Evolutionary conservation across 2,888 invertebrate genomes (phyloP), one percentile per base, ranked within the genome.

Genomic region (Ichneumoninae sp.): DNA sequence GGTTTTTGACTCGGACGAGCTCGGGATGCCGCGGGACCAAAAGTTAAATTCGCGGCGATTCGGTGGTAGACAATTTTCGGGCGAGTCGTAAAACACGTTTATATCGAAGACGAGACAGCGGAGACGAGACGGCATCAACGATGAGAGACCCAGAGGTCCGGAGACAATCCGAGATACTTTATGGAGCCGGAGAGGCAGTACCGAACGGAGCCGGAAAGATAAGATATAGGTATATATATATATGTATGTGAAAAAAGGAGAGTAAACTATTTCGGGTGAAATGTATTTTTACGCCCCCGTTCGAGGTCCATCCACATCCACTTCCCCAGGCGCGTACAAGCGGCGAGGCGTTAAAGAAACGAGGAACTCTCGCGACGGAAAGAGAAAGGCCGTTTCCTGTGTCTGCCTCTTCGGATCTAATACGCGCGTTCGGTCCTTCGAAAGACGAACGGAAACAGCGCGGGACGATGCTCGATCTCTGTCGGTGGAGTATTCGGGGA

Each of bases 201-300:
- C 4, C 44, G 44, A 13, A 47, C 44, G 44, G 44, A 47, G 44
- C 13, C 44, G 16, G 62, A 68, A 74, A 81, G 26, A 70, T 62
- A 72, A 44, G 36, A 40, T 10, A 40, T 40, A 36, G 5, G 6
- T 36, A 40, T 40, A 40, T 8, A 40, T 40, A 40, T 60, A 16
- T 13, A 57, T 26, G 62, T 36, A 60, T 33, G 47, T 66, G 47
- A 33, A 71, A 50, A 44, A 79, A 80, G 71, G 65, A 70, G 78
- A 50, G 74, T 75, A 79, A 79, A 88, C 90, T 90, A 89, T 90
- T 90, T 92, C 85, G 86, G 89, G 86, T 80, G 88, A 80, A 72
- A 88, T 88, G 88, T 92, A 92, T 92, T 92, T 92, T 92, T 91
- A 91, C 82, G 90, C 87, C 86, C 88, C 77, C 88, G 87, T 90